Evolutionary conservation across 2,888 invertebrate species (phyloP), one percentile per base, ranked within the genome.

Genomic region (Zonitis immaculata): DNA sequence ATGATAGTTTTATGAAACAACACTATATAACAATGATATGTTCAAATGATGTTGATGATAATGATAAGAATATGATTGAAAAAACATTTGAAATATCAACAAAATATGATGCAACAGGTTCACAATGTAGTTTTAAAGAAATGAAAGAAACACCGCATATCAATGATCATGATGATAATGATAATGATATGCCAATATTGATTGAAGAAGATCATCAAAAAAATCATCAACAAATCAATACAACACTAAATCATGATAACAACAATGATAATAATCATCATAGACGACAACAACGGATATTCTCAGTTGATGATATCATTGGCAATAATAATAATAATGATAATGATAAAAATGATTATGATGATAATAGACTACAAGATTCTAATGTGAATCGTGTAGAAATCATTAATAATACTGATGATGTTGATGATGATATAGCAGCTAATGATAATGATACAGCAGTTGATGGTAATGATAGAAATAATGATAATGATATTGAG

Each of bases 271-370:
- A 26, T 12, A 50, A 43, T 18, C 42, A 14, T 9, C 57, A 39
- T 18, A 56, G 49, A 49, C 42, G 64, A 39, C 48, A 59, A 3
- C 63, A 57, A 54, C 55, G 70, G 44, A 67, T 69, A 32, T 70
- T 71, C 52, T 71, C 71, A 1, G 70, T 71, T 1, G 71, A 71
- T 49, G 70, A 71, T 52, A 71, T 71, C 16, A 71, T 71, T 5
- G 63, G 68, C 46, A 67, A 66, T 22, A 67, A 66, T 42, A 69
- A 60, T 7, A 51, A 25, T 18, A n/a, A 12, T 30, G 2, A 30
- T 30, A 6, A 30, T 30, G 12, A 30, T 30, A 12, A 30, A 6
- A 30, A n/a, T 12, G 30, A 30, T 18, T 3, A 22, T 22, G 22
- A 22, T 22, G 5, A 22, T 22, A 22, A 22, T 22, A 22, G 5